Evolutionary conservation across 1,140 invertebrate genomes (phyloP), one percentile per base, ranked within the genome.

Genomic region (Teleopsis dalmanni): DNA sequence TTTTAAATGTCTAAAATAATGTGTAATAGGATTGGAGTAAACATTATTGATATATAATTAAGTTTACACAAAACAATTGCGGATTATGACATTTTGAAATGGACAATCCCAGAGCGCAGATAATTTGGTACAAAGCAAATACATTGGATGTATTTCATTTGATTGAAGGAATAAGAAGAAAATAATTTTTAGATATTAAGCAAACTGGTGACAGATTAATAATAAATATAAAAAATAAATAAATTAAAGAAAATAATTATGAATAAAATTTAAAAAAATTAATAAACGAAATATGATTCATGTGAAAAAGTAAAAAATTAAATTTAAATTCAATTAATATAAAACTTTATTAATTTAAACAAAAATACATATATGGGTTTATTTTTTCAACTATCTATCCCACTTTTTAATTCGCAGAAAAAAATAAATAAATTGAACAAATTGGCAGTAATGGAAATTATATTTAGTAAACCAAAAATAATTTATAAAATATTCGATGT

Each of bases 41-140:
- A 26, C n/a, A n/a, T 40, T 4, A 42, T 18, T n/a, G 29, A 42
- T 26, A 16, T 26, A 22, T 11, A 22, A 11, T 27, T 42, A 26
- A 43, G 31, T 43, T 43, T 31, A 43, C 27, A 14, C 26, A 43
- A 37, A 43, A 21, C 33, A 46, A 46, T 31, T 34, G 44, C 14
- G 44, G 44, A 46, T 46, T 46, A 46, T 10, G 27, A 46, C 44
- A 46, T 46, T 46, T 23, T 35, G 19, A 38, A 48, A 48, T 45
- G 43, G 42, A 51, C 41, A 46, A 51, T 51, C 49, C 49, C 42
- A 51, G 49, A 51, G 49, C 49, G 42, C 49, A 51, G 49, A 51
- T 51, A 40, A 29, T 37, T 45, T 40, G 49, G 49, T 51, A 51
- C 49, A 52, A 52, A 47, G 10, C 13, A 19, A 33, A 40, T 50